Evolutionary conservation across 1,140 invertebrate species (phyloP).

Genomic region (Solenopsis fugax): DNA sequence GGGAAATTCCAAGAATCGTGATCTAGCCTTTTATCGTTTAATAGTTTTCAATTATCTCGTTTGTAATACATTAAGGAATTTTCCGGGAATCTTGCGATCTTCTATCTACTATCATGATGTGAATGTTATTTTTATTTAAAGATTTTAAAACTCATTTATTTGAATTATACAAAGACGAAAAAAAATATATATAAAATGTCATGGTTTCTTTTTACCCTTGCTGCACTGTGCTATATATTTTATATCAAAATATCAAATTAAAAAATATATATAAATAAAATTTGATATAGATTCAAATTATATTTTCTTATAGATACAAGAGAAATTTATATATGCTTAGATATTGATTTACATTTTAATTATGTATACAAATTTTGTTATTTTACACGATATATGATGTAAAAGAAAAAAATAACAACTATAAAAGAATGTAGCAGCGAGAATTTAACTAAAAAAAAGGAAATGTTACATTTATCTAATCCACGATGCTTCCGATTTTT

Average conservation of each 20-base stretch:
- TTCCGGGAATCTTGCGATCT: neutral
- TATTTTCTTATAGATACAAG: neutral
- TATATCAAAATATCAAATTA: neutral
- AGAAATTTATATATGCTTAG: neutral
- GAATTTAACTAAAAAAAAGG: constrained; percentile 31
- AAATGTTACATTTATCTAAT: constrained; percentile 31
- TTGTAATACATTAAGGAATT: neutral
- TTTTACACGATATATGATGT: neutral
- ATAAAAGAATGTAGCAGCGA: neutral
- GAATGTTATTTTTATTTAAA: neutral
- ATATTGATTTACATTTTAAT: constrained; percentile 19
- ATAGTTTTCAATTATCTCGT: constrained; percentile 22
- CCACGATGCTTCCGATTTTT: constrained; percentile 29
- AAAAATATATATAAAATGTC: no score
- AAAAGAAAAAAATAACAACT: neutral
- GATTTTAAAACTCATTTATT: neutral
- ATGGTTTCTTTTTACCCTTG: neutral
- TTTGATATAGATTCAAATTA: neutral
- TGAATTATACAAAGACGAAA: neutral
- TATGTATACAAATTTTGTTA: neutral
- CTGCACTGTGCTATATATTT: neutral
- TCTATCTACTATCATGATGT: neutral
- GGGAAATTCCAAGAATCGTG: constrained; percentile 27
- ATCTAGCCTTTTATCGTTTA: neutral
- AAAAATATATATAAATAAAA: neutral